These are phyloP conservation scores for Butorides virescens DNA, from an alignment of 2,113 vertebrate genomes.

Conservation along the genomic window DNA sequence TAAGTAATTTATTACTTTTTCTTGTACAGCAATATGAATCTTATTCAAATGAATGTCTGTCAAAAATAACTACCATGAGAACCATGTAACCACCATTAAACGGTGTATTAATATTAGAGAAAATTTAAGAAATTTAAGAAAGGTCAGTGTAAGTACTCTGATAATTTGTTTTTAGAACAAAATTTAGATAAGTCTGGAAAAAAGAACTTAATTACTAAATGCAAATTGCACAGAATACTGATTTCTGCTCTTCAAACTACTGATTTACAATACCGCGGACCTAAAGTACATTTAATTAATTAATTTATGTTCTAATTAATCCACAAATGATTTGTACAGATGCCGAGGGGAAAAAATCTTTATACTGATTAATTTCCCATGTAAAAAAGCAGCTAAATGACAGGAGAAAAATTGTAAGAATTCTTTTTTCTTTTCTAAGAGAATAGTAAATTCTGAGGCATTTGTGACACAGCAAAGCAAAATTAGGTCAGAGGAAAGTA, in stretches of 20 bases:
- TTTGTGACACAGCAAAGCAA: not conserved
- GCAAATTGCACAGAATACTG: constrained; percentile 24
- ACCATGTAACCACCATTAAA: not conserved
- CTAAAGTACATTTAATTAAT: constrained; percentile 12
- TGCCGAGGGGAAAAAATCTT: constrained; percentile 12
- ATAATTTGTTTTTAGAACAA: not conserved
- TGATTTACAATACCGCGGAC: not conserved
- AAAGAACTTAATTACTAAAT: constrained; percentile 27
- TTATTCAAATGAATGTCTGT: not conserved
- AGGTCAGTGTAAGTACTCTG: not conserved
- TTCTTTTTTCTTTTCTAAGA: not conserved
- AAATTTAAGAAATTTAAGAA: not conserved
- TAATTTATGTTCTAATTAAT: constrained; percentile 35
- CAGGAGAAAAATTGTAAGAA: not conserved
- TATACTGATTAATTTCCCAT: not conserved
- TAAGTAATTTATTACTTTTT: not conserved
- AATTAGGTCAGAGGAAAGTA: not conserved
- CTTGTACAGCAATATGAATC: not conserved
- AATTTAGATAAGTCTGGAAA: not conserved
- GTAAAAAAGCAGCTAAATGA: constrained; percentile 7
- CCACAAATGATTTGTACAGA: constrained; percentile 12
- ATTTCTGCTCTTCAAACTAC: not conserved
- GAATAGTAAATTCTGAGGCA: not conserved
- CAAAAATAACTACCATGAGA: not conserved
- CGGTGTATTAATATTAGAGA: not conserved